Conservation (phyloP, 2,888 invertebrate genomes). For the Drosophila subsilvestris region DNA sequence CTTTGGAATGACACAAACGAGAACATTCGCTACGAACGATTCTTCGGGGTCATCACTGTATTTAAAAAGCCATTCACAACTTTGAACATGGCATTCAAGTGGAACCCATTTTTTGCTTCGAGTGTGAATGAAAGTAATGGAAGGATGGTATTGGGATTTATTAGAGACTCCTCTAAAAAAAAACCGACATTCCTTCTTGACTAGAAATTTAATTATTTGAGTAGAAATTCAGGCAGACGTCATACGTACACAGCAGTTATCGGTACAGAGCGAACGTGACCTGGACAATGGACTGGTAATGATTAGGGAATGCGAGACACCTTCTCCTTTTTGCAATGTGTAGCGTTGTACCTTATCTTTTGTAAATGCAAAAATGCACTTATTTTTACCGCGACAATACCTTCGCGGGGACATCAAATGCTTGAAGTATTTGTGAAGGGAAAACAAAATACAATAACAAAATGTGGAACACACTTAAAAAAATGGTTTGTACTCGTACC, state of each 20-base stretch:
- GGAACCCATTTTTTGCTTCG: too few relatives aligned
- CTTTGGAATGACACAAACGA: too few relatives aligned
- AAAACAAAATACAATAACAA: constrained; percentile 26
- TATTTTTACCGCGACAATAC: constrained; percentile 20
- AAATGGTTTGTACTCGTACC: constrained; percentile 12
- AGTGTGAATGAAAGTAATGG: too few relatives aligned
- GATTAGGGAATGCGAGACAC: neutral
- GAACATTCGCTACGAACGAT: too few relatives aligned
- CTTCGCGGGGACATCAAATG: constrained; percentile 29
- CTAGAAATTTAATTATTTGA: too few relatives aligned
- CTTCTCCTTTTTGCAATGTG: neutral
- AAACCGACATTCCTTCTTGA: too few relatives aligned
- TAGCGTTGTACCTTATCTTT: neutral
- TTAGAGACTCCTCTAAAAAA: too few relatives aligned
- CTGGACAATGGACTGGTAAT: neutral
- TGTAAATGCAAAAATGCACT: neutral
- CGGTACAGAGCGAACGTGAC: neutral
- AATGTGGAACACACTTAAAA: constrained; percentile 45
- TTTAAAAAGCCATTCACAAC: too few relatives aligned
- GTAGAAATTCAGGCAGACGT: neutral
- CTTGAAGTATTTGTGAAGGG: neutral
- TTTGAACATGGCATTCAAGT: too few relatives aligned
- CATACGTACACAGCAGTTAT: neutral
- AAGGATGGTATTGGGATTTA: too few relatives aligned
- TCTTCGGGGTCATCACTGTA: too few relatives aligned